A percentile compares a stretch with the other conserved stretches of the same genome.
phyloP scores from a whole-genome alignment of 2,797 vertebrate species.

The Myotis vivesi region DNA sequence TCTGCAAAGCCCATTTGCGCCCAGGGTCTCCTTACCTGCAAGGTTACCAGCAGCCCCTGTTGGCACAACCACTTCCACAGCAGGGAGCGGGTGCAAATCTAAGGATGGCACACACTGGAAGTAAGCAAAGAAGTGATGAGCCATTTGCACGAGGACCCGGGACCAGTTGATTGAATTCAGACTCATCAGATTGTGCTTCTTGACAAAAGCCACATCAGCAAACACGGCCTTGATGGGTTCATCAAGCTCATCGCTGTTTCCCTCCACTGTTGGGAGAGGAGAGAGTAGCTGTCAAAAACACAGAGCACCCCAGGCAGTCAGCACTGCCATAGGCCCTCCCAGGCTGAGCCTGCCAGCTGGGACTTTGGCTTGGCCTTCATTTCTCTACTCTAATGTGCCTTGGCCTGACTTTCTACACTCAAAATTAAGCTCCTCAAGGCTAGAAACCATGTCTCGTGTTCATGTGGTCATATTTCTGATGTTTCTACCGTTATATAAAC shows the following conservation, averaged over 20 bases:
- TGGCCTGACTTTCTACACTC: not conserved
- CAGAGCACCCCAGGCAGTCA: fast-evolving
- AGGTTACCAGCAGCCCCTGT: constrained; percentile 95
- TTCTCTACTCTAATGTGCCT: not conserved
- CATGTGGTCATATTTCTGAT: not conserved
- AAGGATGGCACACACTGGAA: constrained; percentile 84
- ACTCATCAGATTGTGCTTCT: constrained; percentile 89
- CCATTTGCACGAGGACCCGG: constrained; percentile 92
- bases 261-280: constrained; percentile 85
- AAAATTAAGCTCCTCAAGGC: not conserved
- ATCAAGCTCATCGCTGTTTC: constrained; percentile 94
- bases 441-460: not conserved
- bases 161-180: constrained; percentile 96
- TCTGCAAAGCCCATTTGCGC: not conserved
- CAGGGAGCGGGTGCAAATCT: constrained; percentile 71
- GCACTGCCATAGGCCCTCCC: not conserved
- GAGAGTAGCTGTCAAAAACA: constrained; percentile 30
- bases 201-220: constrained; percentile 87
- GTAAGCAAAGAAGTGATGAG: constrained; percentile 93
- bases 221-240: constrained; percentile 89
- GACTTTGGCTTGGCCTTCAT: not conserved
- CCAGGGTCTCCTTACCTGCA: constrained; percentile 85
- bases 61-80: constrained; percentile 93
- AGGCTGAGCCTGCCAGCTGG: too few relatives aligned
- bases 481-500: not conserved